Percentiles rank a stretch among this genome's conserved stretches.
Conservation (phyloP, 1,140 invertebrate species). For the Parasteatoda tepidariorum region DNA sequence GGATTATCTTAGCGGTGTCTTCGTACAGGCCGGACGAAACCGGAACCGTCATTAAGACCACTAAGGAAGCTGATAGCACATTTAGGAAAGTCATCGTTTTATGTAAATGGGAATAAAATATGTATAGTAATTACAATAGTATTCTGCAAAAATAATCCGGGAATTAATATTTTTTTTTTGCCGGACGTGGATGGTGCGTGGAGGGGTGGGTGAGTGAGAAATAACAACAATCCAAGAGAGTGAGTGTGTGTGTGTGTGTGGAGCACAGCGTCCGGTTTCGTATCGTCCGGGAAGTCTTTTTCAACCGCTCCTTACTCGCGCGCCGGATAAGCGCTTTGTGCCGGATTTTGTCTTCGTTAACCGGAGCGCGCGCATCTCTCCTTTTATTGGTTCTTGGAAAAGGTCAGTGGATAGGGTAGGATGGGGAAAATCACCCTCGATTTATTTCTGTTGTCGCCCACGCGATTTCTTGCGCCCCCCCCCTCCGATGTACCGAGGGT, state of each 20-base stretch:
- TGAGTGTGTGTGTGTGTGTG: background rate
- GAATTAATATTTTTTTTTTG: background rate
- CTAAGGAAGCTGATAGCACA: background rate
- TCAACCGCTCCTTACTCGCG: conserved; percentile 39
- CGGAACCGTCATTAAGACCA: background rate
- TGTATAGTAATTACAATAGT: background rate
- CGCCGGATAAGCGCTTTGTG: conserved; percentile 49
- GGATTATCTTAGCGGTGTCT: background rate
- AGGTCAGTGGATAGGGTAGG: conserved; percentile 21
- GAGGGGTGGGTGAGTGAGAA: background rate
- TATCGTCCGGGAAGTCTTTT: conserved; percentile 31
- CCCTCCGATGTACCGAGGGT: conserved; percentile 1
- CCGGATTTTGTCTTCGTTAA: background rate
- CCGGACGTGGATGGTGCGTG: background rate
- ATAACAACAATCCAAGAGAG: background rate
- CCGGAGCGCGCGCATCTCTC: conserved; percentile 45
- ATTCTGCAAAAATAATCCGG: background rate
- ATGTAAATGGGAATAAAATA: background rate
- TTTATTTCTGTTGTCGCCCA: conserved; percentile 46
- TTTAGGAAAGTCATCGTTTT: background rate
- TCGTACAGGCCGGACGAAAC: background rate
- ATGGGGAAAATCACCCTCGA: background rate
- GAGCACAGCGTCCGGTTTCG: conserved; percentile 1
- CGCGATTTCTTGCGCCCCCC: conserved; percentile 33
- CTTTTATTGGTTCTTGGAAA: conserved; percentile 35